Evolutionary conservation across 2,888 invertebrate species (phyloP).

Genomic region (Scotopteryx bipunctaria): DNA sequence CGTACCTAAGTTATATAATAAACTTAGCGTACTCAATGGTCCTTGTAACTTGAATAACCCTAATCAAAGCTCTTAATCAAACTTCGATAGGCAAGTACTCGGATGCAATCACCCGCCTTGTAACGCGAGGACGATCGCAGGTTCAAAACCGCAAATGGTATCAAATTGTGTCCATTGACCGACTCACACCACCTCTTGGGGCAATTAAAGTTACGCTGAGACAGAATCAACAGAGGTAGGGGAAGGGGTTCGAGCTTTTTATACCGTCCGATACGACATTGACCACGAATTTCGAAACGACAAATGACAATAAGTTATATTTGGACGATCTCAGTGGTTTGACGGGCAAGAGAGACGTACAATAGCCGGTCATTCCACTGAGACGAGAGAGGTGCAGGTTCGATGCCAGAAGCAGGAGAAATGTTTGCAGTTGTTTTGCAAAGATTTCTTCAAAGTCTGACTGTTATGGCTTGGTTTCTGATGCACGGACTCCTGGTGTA

Average conservation of each 20-base stretch:
- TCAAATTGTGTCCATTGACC: slow-evolving; percentile 69
- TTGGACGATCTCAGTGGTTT: too few relatives aligned
- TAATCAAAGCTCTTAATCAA: slow-evolving; percentile 22
- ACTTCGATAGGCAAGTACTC: slow-evolving; percentile 13
- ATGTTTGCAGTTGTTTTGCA: too few relatives aligned
- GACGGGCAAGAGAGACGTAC: too few relatives aligned
- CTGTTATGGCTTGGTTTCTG: too few relatives aligned
- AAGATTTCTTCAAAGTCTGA: too few relatives aligned
- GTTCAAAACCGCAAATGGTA: slow-evolving; percentile 48
- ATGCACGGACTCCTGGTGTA: too few relatives aligned
- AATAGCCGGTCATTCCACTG: too few relatives aligned
- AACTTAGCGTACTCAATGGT: background rate
- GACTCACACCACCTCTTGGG: slow-evolving; percentile 51
- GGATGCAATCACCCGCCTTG: slow-evolving; percentile 48
- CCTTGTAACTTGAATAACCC: slow-evolving; percentile 22
- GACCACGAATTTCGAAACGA: background rate
- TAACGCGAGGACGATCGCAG: slow-evolving; percentile 40
- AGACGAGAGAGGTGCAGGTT: too few relatives aligned
- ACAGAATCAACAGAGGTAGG: slow-evolving; percentile 52
- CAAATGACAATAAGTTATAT: too few relatives aligned
- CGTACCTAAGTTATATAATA: background rate
- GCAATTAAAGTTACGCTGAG: slow-evolving; percentile 70
- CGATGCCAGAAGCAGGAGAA: too few relatives aligned
- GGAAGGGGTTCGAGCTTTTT: slow-evolving; percentile 18
- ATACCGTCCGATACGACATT: slow-evolving; percentile 8